These are phyloP conservation scores for Neocrepidodera transversa DNA, from an alignment of 2,888 invertebrate species.

Conservation along the genomic window DNA sequence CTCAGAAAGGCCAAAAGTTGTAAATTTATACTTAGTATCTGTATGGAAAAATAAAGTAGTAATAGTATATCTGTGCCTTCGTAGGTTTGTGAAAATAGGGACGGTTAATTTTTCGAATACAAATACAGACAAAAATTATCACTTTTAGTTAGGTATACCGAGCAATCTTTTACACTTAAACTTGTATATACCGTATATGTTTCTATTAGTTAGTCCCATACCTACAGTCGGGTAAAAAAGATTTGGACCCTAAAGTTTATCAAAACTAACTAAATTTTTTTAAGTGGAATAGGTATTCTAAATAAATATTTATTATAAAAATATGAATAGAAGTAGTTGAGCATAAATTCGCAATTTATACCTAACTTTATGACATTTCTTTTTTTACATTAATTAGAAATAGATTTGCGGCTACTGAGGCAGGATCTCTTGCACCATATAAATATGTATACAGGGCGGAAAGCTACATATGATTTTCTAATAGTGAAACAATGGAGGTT, in stretches of 20 bases:
- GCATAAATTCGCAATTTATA: constrained; percentile 29
- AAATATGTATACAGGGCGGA: too few relatives aligned
- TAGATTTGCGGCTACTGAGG: constrained; percentile 13
- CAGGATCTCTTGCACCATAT: constrained; percentile 19
- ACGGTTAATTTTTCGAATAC: constrained; percentile 1
- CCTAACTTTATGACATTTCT: constrained; percentile 20
- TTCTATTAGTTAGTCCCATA: constrained; percentile 34
- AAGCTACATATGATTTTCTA: too few relatives aligned
- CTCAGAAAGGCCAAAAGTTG: neutral
- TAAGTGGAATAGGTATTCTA: constrained; percentile 24
- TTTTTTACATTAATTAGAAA: neutral
- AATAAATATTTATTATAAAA: constrained; percentile 31
- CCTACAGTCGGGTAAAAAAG: constrained; percentile 39
- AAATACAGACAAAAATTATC: neutral
- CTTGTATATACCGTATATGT: constrained; percentile 27
- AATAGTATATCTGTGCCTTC: neutral
- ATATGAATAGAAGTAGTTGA: constrained; percentile 35
- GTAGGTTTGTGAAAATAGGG: neutral
- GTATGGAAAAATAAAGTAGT: too few relatives aligned
- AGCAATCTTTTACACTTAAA: neutral
- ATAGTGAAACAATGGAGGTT: too few relatives aligned
- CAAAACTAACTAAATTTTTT: constrained; percentile 35
- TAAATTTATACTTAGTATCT: neutral
- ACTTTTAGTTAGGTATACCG: constrained; percentile 1
- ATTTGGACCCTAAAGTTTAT: constrained; percentile 35